Percentiles rank a stretch among this genome's conserved stretches.
These are phyloP conservation scores for Lepidurus arcticus DNA, from an alignment of 1,140 invertebrate species.

Conservation along the genomic window DNA sequence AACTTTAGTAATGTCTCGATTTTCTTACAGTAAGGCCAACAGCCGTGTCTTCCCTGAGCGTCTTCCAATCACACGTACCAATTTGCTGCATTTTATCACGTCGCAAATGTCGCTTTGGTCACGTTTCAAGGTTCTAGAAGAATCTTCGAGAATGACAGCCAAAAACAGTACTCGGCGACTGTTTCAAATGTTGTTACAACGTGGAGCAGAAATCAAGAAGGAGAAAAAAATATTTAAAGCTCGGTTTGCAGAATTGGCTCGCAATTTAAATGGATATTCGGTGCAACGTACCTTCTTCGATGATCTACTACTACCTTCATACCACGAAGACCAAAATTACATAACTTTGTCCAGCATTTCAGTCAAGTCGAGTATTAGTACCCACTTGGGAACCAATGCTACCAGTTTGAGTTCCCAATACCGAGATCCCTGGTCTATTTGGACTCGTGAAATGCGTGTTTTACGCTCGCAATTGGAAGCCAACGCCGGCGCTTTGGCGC, in stretches of 20 bases:
- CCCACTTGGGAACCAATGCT: background rate
- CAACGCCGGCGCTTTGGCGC: background rate
- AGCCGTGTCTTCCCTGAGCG: background rate
- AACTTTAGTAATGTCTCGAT: background rate
- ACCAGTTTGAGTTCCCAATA: background rate
- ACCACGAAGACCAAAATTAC: background rate
- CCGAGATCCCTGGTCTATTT: background rate
- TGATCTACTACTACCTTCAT: background rate
- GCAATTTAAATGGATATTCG: background rate
- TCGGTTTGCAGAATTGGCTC: background rate
- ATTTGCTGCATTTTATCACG: background rate
- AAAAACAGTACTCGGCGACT: background rate
- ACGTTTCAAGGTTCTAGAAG: background rate
- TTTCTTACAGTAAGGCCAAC: background rate
- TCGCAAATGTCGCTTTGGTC: background rate
- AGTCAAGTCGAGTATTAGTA: background rate
- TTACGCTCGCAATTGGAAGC: background rate
- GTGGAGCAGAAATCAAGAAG: background rate
- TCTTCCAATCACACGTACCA: constrained; percentile 10
- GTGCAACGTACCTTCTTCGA: background rate
- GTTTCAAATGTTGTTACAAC: background rate
- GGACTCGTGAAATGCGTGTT: background rate
- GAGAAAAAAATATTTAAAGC: background rate
- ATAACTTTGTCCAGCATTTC: background rate
- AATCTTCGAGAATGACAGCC: background rate